These are phyloP conservation scores for Corvus cornix DNA, from an alignment of 2,113 vertebrate genomes.

Conservation along the genomic window DNA sequence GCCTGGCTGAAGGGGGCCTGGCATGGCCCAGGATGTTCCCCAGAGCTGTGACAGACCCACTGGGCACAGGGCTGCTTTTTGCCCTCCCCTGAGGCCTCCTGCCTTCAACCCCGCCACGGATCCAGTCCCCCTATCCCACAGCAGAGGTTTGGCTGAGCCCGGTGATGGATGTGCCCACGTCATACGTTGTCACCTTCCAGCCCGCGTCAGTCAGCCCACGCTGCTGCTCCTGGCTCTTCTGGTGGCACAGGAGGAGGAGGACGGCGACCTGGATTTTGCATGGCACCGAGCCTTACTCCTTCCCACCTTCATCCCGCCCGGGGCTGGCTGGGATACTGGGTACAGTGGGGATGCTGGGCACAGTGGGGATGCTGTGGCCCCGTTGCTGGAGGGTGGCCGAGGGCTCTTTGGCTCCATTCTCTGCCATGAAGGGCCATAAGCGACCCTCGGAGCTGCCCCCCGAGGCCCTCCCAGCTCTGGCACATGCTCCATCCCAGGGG, in stretches of 20 bases:
- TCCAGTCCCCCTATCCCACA: too few species aligned
- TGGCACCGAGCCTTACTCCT: not conserved
- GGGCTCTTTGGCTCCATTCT: not conserved
- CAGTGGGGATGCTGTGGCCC: accelerated
- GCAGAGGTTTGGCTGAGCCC: not conserved
- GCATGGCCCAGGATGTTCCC: accelerated
- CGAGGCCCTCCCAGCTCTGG: accelerated
- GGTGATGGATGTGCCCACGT: not conserved
- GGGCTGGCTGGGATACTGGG: not conserved
- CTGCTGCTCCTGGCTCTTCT: not conserved
- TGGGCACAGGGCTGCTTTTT: not conserved
- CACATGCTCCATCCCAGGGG: accelerated
- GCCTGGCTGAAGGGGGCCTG: not conserved
- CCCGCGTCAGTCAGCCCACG: not conserved
- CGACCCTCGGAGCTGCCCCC: not conserved
- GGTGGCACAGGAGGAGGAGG: not conserved
- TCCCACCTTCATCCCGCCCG: accelerated
- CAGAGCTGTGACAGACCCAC: not conserved
- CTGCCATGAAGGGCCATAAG: not conserved
- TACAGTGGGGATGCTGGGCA: not conserved
- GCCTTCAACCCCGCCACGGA: not conserved
- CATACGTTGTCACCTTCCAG: not conserved
- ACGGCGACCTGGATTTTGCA: not conserved
- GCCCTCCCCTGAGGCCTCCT: not conserved
- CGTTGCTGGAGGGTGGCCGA: accelerated